A percentile compares a stretch with the other conserved stretches of the same genome.
Evolutionary conservation across 2,888 invertebrate species (phyloP).

Genomic region (Sycophila texana): DNA sequence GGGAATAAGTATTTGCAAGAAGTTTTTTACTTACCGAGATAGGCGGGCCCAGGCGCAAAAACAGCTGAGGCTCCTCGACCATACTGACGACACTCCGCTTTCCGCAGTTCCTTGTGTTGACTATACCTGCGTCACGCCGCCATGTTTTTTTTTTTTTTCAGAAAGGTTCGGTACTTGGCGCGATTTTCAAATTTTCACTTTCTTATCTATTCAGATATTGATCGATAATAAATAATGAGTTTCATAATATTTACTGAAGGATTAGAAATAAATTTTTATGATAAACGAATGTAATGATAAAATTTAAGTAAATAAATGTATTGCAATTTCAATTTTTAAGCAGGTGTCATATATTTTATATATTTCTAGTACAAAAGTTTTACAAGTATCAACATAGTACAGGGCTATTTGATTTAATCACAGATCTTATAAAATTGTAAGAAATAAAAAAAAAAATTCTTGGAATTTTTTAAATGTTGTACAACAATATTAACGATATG

Average conservation of each 20-base stretch:
- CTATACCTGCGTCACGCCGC: not conserved
- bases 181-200: too few relatives aligned
- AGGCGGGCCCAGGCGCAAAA: slow-evolving; percentile 65
- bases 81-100: slow-evolving; percentile 64
- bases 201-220: too few relatives aligned
- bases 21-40: slow-evolving; percentile 70
- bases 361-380: slow-evolving; percentile 32
- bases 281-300: not conserved
- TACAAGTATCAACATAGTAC: slow-evolving; percentile 19
- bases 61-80: slow-evolving; percentile 71
- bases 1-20: slow-evolving; percentile 54
- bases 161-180: too few relatives aligned
- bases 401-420: slow-evolving; percentile 40
- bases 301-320: not conserved
- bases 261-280: not conserved
- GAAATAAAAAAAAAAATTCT: slow-evolving; percentile 13
- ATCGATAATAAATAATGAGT: too few relatives aligned
- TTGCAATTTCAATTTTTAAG: not conserved
- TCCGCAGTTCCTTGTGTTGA: slow-evolving; percentile 60
- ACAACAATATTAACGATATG: slow-evolving; percentile 23
- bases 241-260: too few relatives aligned
- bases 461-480: slow-evolving; percentile 13
- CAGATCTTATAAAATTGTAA: slow-evolving; percentile 34
- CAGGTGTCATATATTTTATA: slow-evolving; percentile 14
- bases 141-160: too few relatives aligned